These are phyloP conservation scores for Carposina sasakii DNA, from an alignment of 1,140 invertebrate species.

Conservation along the genomic window DNA sequence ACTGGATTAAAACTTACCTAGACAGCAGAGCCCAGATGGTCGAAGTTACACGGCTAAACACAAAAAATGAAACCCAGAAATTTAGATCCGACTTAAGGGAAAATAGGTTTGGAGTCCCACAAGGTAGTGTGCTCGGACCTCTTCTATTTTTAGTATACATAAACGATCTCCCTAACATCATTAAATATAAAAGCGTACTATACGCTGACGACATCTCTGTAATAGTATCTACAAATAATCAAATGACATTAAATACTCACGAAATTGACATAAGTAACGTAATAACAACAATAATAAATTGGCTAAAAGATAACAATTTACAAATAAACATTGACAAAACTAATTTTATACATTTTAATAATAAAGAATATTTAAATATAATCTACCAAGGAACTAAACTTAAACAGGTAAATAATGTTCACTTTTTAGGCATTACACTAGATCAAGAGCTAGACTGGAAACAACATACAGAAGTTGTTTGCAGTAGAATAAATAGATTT, in stretches of 20 bases:
- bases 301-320: background rate
- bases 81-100: background rate
- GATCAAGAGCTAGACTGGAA: too few relatives aligned
- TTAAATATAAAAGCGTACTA: background rate
- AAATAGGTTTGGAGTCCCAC: background rate
- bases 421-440: too few relatives aligned
- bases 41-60: background rate
- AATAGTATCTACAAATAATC: background rate
- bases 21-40: background rate
- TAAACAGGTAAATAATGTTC: too few relatives aligned
- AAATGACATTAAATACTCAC: background rate
- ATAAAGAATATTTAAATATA: too few relatives aligned
- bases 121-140: background rate
- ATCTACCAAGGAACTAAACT: too few relatives aligned
- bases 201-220: background rate
- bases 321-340: background rate
- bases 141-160: background rate
- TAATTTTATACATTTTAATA: background rate
- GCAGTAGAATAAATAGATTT: too few relatives aligned
- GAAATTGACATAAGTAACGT: background rate
- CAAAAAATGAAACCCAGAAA: background rate
- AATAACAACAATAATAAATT: background rate
- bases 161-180: background rate
- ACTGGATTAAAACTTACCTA: background rate
- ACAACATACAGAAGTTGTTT: too few relatives aligned